phyloP scores from a whole-genome alignment of 2,113 vertebrate species.

The Anolis sagrei region DNA sequence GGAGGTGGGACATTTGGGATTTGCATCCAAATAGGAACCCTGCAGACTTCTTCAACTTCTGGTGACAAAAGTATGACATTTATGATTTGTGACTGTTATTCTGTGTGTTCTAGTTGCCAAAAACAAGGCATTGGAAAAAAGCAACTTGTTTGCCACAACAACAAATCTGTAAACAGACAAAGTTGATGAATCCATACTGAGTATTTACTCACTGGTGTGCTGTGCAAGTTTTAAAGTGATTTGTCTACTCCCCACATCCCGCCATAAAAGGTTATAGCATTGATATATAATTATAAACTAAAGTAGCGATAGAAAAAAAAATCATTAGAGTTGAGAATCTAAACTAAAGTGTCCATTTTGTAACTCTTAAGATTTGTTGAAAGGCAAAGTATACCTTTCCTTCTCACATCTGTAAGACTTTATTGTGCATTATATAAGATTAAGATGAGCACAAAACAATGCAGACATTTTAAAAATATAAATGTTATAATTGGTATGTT shows the following conservation, averaged over 20 bases:
- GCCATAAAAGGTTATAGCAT: background rate
- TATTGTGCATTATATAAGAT: background rate
- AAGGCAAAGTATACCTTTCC: background rate
- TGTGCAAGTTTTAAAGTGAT: constrained; percentile 4
- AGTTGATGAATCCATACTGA: background rate
- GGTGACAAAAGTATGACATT: constrained; percentile 54
- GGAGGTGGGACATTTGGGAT: constrained; percentile 40
- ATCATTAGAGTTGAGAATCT: background rate
- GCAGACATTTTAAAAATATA: too few relatives aligned
- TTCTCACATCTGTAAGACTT: background rate
- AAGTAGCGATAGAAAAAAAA: background rate
- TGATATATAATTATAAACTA: background rate
- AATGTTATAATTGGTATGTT: too few relatives aligned
- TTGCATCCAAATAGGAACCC: constrained; percentile 60
- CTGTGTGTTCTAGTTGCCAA: constrained; percentile 39
- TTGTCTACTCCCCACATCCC: background rate
- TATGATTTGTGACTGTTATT: constrained; percentile 50
- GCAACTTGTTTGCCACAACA: constrained; percentile 45
- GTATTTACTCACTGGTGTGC: constrained; percentile 17
- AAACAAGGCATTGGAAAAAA: constrained; percentile 30
- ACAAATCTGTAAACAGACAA: constrained; percentile 33
- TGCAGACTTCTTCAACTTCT: constrained; percentile 60
- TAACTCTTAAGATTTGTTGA: background rate
- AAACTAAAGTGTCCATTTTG: background rate
- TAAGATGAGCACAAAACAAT: background rate